phyloP scores from a whole-genome alignment of 1,140 invertebrate species.

The Musca domestica region DNA sequence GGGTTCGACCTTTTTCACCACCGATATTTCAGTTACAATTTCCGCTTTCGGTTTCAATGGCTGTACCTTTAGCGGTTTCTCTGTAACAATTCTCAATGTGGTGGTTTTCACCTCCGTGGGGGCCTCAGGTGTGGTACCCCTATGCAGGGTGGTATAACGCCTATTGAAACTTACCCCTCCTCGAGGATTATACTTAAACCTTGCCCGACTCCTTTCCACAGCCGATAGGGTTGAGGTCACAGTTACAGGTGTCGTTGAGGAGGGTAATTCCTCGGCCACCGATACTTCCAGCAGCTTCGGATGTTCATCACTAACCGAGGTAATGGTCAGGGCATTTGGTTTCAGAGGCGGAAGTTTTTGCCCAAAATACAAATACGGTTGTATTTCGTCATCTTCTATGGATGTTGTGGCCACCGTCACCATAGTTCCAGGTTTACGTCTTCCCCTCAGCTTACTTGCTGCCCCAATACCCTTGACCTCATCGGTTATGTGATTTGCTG shows the following conservation, averaged over 20 bases:
- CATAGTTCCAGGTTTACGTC: slow-evolving; percentile 31
- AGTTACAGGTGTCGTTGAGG: slow-evolving; percentile 2
- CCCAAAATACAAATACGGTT: slow-evolving; percentile 69
- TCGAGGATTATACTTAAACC: slow-evolving; percentile 56
- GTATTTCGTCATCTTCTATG: slow-evolving; percentile 60
- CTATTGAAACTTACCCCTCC: slow-evolving; percentile 33
- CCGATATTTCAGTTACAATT: no score
- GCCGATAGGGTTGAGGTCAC: slow-evolving; percentile 29
- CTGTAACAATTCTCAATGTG: not conserved
- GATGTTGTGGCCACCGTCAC: slow-evolving; percentile 30
- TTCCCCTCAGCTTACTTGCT: slow-evolving; percentile 17
- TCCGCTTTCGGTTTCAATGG: no score
- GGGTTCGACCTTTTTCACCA: no score
- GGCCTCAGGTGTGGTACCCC: not conserved
- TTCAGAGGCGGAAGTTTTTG: slow-evolving; percentile 63
- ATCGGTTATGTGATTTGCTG: slow-evolving; percentile 45
- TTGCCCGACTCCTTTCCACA: slow-evolving; percentile 44
- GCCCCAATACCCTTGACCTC: slow-evolving; percentile 28
- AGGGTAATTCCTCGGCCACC: slow-evolving; percentile 37
- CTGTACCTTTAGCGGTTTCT: not conserved
- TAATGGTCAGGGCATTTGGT: slow-evolving; percentile 56
- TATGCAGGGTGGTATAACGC: slow-evolving; percentile 4
- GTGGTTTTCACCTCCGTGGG: not conserved
- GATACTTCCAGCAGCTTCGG: slow-evolving; percentile 46
- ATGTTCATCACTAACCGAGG: slow-evolving; percentile 53